Base-by-base conservation (phyloP, 1,140 invertebrate genomes). In the Megalonaias nervosa region DNA sequence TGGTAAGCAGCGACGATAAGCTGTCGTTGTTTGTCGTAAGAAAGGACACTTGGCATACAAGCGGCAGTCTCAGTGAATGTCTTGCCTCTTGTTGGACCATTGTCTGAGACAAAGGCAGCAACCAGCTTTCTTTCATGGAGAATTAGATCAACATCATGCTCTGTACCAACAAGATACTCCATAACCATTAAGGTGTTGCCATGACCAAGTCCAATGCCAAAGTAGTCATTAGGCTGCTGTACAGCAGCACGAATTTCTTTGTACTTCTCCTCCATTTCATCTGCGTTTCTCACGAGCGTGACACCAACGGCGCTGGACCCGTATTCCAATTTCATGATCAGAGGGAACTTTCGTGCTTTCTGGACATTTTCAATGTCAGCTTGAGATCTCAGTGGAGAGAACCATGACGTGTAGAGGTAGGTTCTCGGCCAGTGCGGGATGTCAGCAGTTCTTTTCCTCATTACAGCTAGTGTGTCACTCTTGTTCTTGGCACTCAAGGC, bases 61-160 rank as follows among this genome's bases (percentile, higher is more conserved):
- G 82, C 74, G 19, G 77, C 68, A 16, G 81, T 85, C 60, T 83
- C 81, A 21, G 74, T 80, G 55, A 82, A 85, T 14, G 58, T 67
- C 6, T 76, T 75, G 15, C 16, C 17, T 26, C 79, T 74, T 9
- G 85, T 85, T 9, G 84, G 84, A 13, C 85, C 84, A 68, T 84
- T 85, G 68, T 86, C 85, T 0, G 84, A 83, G n/a, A 86, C 71
- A 57, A 83, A 85, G 5, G 85, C 85, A 19, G 76, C 80, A 55
- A 86, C 60, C 2, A 85, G 62, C 65, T 83, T 79, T 26, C 81
- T 65, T 26, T 85, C 48, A 60, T 69, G 84, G 0, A 86, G 79
- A 12, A 85, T 67, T 4, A 86, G 23, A 72, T 86, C 84, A 0
- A 85, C 75, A 67, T 84, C 82, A 66, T 86, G 85, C 67, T 86